These are phyloP conservation scores for Strigamia maritima DNA, from an alignment of 2,888 invertebrate genomes.

Conservation along the genomic window DNA sequence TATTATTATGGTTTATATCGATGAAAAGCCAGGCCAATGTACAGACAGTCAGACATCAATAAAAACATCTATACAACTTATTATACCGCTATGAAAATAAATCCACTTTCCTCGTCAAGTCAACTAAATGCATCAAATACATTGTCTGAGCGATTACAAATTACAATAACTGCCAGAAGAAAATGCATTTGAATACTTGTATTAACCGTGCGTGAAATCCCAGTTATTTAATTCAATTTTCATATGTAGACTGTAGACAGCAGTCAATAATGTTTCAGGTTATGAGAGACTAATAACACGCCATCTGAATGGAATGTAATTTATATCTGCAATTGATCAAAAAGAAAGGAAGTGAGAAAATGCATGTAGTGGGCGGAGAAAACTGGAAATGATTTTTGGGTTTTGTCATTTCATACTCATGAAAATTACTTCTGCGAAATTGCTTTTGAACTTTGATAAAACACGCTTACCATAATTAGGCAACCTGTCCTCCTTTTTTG, in stretches of 20 bases:
- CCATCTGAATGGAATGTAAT: neutral
- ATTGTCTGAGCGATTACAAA: neutral
- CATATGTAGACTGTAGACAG: neutral
- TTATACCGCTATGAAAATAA: neutral
- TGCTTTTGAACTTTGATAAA: constrained; percentile 31
- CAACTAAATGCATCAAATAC: neutral
- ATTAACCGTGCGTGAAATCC: constrained; percentile 18
- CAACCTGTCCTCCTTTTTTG: neutral
- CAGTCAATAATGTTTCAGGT: constrained; percentile 15
- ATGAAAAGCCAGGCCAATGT: no score
- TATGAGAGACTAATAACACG: constrained; percentile 12
- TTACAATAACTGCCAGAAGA: neutral
- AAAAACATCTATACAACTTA: no score
- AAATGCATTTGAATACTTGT: neutral
- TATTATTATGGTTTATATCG: no score
- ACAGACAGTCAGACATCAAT: no score
- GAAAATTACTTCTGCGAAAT: constrained; percentile 3
- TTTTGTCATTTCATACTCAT: neutral
- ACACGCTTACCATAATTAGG: constrained; percentile 20
- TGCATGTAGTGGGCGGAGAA: constrained; percentile 15
- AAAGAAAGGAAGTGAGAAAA: constrained; percentile 17
- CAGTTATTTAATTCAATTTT: constrained; percentile 26
- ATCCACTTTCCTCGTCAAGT: neutral
- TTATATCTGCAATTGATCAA: constrained; percentile 8
- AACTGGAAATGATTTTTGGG: constrained; percentile 15